These are phyloP conservation scores for Ferdinandea cuprea DNA, from an alignment of 2,888 invertebrate genomes.

Conservation along the genomic window DNA sequence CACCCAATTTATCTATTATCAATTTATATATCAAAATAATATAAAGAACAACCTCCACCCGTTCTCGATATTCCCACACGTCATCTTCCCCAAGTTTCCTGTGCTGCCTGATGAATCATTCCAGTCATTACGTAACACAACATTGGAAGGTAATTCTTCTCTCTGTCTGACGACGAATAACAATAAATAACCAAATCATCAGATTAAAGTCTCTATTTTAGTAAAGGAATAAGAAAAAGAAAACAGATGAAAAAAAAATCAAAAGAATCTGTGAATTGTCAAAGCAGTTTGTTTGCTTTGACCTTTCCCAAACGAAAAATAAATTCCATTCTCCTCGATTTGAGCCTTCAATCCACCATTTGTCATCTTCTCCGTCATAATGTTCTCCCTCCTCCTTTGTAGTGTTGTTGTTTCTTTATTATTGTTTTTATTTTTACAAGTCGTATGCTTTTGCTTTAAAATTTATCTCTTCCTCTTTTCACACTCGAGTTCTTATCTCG, in stretches of 20 bases:
- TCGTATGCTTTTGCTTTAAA: constrained; percentile 24
- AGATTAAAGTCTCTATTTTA: constrained; percentile 35
- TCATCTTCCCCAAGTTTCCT: constrained; percentile 11
- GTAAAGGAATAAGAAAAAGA: constrained; percentile 9
- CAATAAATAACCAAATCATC: constrained; percentile 27
- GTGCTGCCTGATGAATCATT: constrained; percentile 48
- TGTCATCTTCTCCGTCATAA: constrained; percentile 50
- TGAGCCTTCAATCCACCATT: neutral
- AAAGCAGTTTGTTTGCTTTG: constrained; percentile 19
- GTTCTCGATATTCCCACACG: neutral
- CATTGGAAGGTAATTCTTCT: constrained; percentile 49
- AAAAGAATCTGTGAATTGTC: constrained; percentile 23
- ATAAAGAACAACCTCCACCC: neutral
- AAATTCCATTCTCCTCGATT: neutral
- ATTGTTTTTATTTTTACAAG: constrained; percentile 41
- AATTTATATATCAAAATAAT: neutral
- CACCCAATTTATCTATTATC: neutral
- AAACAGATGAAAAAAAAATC: constrained; percentile 16
- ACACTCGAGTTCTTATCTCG: constrained; percentile 21
- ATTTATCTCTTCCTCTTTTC: constrained; percentile 35
- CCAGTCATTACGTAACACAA: constrained; percentile 57
- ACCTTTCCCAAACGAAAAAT: constrained; percentile 25
- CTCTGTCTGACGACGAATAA: constrained; percentile 13
- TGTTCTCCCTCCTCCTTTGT: constrained; percentile 21
- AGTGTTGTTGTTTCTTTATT: constrained; percentile 23